A percentile compares a stretch with the other conserved stretches of the same genome.
Evolutionary conservation across 2,888 invertebrate genomes (phyloP).

Genomic region (Phyto melanocephala): DNA sequence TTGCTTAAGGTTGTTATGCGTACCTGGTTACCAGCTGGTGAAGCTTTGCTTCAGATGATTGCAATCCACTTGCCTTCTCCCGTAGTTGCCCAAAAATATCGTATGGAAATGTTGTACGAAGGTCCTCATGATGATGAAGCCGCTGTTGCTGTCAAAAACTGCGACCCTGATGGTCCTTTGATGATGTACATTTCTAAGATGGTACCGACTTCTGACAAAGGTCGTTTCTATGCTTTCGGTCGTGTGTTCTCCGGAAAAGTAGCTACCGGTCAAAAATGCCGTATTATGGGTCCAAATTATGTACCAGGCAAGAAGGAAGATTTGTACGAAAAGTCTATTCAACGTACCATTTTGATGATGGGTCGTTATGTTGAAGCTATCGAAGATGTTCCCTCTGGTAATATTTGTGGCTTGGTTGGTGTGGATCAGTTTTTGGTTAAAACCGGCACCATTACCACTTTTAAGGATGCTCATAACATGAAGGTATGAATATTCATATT

Average conservation of each 20-base stretch:
- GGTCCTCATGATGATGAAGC: conserved; percentile 98
- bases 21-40: conserved; percentile 99
- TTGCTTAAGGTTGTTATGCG: conserved; percentile 99
- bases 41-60: conserved; percentile 99
- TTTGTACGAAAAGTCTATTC: conserved; percentile 98
- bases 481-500: conserved; percentile 82
- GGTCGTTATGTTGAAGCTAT: conserved; percentile 99
- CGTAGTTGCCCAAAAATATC: conserved; percentile 98
- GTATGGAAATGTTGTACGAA: conserved; percentile 99
- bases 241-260: conserved; percentile 99
- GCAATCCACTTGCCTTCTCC: conserved; percentile 99
- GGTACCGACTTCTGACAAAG: conserved; percentile 99
- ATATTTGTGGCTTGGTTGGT: conserved; percentile 99
- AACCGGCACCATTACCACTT: conserved; percentile 99
- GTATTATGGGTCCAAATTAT: conserved; percentile 99
- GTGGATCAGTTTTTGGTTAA: conserved; percentile 99
- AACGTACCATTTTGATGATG: conserved; percentile 99
- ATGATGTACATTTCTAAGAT: conserved; percentile 99
- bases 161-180: conserved; percentile 97
- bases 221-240: conserved; percentile 99
- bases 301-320: conserved; percentile 99
- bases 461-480: conserved; percentile 99
- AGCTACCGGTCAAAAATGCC: conserved; percentile 93
- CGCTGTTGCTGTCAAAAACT: conserved; percentile 93
- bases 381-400: conserved; percentile 99